Conservation (phyloP, 64 coral and sea anemone species). For the Montipora efflorescens region DNA sequence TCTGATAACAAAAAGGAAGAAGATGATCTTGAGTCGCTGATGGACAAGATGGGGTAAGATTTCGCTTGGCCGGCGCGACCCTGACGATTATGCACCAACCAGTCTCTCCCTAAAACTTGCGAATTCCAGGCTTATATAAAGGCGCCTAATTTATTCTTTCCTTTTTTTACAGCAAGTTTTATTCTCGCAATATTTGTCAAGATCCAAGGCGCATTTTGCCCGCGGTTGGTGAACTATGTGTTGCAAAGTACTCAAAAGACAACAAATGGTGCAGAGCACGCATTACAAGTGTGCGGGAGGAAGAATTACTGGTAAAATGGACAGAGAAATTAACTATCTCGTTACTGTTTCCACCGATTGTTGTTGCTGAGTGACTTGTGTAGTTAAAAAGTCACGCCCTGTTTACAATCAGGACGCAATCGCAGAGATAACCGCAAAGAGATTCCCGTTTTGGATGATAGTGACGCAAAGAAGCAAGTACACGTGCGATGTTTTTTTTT, state of each 20-base stretch:
- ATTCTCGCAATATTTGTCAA: constrained; percentile 75
- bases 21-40: constrained; percentile 59
- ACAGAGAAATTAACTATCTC: neutral
- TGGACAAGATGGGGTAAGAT: constrained; percentile 50
- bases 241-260: constrained; percentile 63
- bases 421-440: no score
- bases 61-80: neutral
- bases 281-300: constrained; percentile 69
- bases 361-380: neutral
- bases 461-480: no score
- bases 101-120: neutral
- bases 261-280: constrained; percentile 88
- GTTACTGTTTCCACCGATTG: neutral
- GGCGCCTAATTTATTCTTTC: neutral
- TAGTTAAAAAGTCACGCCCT: neutral
- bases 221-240: constrained; percentile 81
- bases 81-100: neutral
- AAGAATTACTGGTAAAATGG: constrained; percentile 62
- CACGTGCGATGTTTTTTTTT: no score
- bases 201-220: constrained; percentile 64
- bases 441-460: no score
- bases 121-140: neutral
- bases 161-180: constrained; percentile 70
- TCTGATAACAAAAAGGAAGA: constrained; percentile 16
- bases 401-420: no score